Evolutionary conservation across 2,113 vertebrate genomes (phyloP), one percentile per base, ranked within the genome.

Genomic region (Myanophis thanlyinensis): DNA sequence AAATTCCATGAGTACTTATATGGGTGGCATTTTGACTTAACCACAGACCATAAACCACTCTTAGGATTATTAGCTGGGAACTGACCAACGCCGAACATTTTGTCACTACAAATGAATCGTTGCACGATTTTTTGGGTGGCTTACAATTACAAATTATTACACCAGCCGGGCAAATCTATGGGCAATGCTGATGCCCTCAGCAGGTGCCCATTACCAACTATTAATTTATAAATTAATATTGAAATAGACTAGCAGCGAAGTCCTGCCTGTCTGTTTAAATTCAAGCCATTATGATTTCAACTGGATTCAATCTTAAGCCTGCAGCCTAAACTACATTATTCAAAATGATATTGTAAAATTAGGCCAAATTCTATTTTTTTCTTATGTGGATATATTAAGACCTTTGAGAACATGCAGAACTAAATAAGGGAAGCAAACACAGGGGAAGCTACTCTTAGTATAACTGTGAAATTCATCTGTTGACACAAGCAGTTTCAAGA

Each of bases 401-500:
- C 89, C n/a, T 91, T 93, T 88, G 73, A 91, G 54, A 93, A 94
- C 27, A 85, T 13, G 96, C 97, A 96, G 94, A 67, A 51, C 54
- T 67, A 49, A 91, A 67, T 35, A 23, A 95, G 92, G 88, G 5
- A 85, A 9, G 86, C 87, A 92, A 91, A 96, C 93, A 92, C 88
- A 96, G 44, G 96, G 80, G 94, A 96, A 94, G 94, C 53, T 49
- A 22, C 87, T 95, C 90, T 59, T 96, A 95, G 96, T 97, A 96
- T 95, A 93, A 87, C 93, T 1, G 0, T 95, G 93, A 96, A 96
- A 53, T 46, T 93, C 93, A 90, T 95, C 91, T 0, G 92, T 93
- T 93, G 97, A 93, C 95, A 97, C 96, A 97, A 97, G 97, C 95
- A 94, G 49, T 90, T 91, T 96, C 95, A 96, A 96, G 95, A 96